Evolutionary conservation across 2,888 invertebrate genomes (phyloP).

Genomic region (Nemapogon koenigi): DNA sequence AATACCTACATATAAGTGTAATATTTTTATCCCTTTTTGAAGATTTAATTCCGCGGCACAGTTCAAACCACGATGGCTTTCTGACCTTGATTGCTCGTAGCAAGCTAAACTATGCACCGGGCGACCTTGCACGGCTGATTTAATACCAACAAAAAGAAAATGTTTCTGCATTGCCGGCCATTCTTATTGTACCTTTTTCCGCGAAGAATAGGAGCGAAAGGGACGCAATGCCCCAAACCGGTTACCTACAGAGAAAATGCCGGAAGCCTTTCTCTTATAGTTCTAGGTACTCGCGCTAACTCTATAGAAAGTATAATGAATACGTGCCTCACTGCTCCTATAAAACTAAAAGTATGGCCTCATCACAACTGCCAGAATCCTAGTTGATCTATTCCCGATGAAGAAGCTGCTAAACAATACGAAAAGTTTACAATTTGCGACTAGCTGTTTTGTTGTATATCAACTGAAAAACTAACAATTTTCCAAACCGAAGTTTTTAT

Average conservation of each 20-base stretch:
- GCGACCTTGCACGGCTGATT: constrained; percentile 29
- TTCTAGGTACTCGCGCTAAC: constrained; percentile 11
- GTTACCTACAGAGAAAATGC: constrained; percentile 29
- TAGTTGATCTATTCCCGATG: too few species aligned
- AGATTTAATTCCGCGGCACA: too few species aligned
- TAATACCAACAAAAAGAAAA: constrained; percentile 25
- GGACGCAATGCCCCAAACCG: constrained; percentile 27
- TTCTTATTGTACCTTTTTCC: constrained; percentile 23
- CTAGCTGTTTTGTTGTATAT: too few species aligned
- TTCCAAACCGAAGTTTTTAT: too few species aligned
- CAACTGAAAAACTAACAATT: too few species aligned
- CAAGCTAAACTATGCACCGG: constrained; percentile 23
- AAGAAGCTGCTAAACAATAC: too few species aligned
- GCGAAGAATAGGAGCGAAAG: constrained; percentile 23
- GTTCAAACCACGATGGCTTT: constrained; percentile 1
- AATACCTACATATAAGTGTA: too few species aligned
- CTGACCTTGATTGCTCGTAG: constrained; percentile 20
- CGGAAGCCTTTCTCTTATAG: constrained; percentile 42
- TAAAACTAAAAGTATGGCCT: too few species aligned
- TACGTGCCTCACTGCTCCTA: too few species aligned
- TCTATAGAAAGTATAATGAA: constrained; percentile 6
- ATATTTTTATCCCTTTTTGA: too few species aligned
- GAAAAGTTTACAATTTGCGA: too few species aligned
- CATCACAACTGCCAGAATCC: too few species aligned
- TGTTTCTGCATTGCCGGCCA: constrained; percentile 23